Conservation (phyloP, 2,888 invertebrate species). For the Portevinia maculata region DNA sequence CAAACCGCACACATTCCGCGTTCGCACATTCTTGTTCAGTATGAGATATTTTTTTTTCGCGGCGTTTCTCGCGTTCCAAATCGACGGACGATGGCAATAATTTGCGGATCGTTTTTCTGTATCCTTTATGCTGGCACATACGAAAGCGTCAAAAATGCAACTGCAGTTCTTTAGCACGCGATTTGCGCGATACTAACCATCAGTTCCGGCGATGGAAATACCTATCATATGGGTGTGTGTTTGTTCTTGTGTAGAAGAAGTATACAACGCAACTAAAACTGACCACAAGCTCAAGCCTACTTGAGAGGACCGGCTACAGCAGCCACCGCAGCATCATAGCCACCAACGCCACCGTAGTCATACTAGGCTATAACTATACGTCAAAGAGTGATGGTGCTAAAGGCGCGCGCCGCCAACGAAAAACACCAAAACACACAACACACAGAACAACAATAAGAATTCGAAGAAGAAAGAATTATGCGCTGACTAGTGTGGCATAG, state of each 20-base stretch:
- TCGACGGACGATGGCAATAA: conserved; percentile 40
- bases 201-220: conserved; percentile 44
- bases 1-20: conserved; percentile 63
- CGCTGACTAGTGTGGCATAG: conserved; percentile 49
- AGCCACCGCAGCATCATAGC: conserved; percentile 56
- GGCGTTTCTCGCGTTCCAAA: conserved; percentile 41
- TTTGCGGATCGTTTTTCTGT: conserved; percentile 36
- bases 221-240: conserved; percentile 2
- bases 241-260: conserved; percentile 16
- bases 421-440: conserved; percentile 41
- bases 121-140: conserved; percentile 52
- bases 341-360: conserved; percentile 65
- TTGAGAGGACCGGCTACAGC: conserved; percentile 40
- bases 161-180: conserved; percentile 63
- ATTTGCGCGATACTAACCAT: conserved; percentile 55
- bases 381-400: conserved; percentile 58
- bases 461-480: conserved; percentile 64
- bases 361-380: conserved; percentile 52
- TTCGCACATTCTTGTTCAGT: conserved; percentile 64
- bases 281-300: conserved; percentile 57
- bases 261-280: conserved; percentile 47
- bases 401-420: conserved; percentile 52
- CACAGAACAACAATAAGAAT: conserved; percentile 67
- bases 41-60: conserved; percentile 20
- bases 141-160: conserved; percentile 68